phyloP scores from a whole-genome alignment of 2,888 invertebrate species.

The Pteria penguin region DNA sequence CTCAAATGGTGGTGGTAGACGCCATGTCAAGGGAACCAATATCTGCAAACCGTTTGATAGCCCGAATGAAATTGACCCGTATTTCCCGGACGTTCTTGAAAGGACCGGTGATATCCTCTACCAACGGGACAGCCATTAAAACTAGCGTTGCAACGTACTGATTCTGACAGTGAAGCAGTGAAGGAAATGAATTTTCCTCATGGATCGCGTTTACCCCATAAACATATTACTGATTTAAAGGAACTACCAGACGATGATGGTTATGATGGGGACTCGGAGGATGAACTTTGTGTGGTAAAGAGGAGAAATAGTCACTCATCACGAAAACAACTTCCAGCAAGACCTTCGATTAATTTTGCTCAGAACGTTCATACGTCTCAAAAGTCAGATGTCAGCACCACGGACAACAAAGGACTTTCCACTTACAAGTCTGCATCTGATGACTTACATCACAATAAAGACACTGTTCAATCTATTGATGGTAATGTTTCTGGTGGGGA shows the following conservation, averaged over 20 bases:
- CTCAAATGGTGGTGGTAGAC: slow-evolving; percentile 4
- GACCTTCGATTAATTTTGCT: neutral
- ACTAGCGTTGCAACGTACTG: neutral
- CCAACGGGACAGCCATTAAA: too few species aligned
- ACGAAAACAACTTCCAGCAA: neutral
- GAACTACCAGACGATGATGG: neutral
- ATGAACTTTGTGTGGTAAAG: neutral
- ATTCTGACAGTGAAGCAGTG: neutral
- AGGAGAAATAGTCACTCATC: neutral
- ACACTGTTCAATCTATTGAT: neutral
- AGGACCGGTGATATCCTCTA: too few species aligned
- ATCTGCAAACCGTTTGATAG: too few species aligned
- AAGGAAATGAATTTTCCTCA: neutral
- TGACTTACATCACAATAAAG: neutral
- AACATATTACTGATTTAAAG: neutral
- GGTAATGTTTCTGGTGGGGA: neutral
- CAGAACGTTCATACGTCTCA: neutral
- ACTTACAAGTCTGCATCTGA: neutral
- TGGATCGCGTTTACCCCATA: neutral
- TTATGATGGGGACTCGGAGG: neutral
- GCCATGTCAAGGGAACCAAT: neutral
- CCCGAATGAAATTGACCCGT: neutral
- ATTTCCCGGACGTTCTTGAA: neutral
- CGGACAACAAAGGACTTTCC: neutral
- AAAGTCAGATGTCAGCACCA: neutral